phyloP scores from a whole-genome alignment of 2,113 vertebrate species.

The Geococcyx californianus region DNA sequence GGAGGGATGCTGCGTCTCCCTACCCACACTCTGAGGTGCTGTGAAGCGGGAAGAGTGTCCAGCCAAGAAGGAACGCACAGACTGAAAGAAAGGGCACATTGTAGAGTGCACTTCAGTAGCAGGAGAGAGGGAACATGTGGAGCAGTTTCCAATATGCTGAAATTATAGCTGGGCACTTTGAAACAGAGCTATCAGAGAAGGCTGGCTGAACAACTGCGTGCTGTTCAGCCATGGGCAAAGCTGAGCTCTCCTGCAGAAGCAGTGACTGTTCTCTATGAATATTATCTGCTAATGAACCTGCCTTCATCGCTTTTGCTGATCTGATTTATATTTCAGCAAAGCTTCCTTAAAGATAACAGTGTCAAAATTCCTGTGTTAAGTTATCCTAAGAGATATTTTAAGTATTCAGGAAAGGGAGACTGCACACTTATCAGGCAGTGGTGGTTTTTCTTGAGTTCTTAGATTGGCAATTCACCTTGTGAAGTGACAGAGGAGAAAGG shows the following conservation, averaged over 20 bases:
- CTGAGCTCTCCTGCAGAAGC: neutral
- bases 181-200: neutral
- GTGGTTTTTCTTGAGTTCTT: neutral
- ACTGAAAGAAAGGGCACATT: neutral
- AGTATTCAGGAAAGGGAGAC: neutral
- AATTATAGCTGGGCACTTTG: neutral
- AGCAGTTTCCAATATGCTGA: neutral
- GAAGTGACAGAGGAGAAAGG: neutral
- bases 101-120: neutral
- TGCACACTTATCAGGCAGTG: neutral
- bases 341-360: neutral
- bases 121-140: neutral
- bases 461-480: slow-evolving; percentile 5
- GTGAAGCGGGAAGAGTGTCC: neutral
- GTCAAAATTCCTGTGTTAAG: neutral
- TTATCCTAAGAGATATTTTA: neutral
- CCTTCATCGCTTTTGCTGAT: neutral
- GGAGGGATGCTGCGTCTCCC: neutral
- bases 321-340: neutral
- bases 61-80: neutral
- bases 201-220: neutral
- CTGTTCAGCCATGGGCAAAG: neutral
- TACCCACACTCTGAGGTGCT: neutral
- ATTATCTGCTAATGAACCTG: slow-evolving; percentile 1
- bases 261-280: neutral